Base-by-base conservation (phyloP, 2,113 vertebrate genomes). In the Sisor rabdophorus region DNA sequence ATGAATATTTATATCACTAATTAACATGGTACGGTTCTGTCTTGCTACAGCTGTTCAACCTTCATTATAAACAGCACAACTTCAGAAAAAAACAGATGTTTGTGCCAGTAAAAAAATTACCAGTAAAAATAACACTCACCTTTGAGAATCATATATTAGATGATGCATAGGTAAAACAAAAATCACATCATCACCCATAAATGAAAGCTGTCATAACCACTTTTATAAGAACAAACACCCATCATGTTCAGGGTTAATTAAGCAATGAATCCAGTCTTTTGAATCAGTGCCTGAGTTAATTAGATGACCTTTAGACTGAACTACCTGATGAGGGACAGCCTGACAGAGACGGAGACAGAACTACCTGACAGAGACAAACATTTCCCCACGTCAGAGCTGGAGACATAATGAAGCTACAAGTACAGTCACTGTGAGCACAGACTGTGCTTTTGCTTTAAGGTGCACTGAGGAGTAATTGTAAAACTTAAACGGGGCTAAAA, bases 251-350 rank as follows among this genome's bases (percentile, higher is more conserved):
- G 44, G 58, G 76, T 81, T 83, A 81, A 80, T 78, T 81, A 68
- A 79, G 73, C 73, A 79, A 82, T 80, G 75, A 74, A 70, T 59
- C 67, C 50, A 24, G 56, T 82, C 80, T 75, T 78, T 80, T 80
- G 59, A 81, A 79, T 44, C 61, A 60, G 74, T 5, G 58, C 71
- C 72, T 44, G 74, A 81, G 77, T 72, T 83, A 81, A 84, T 82
- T 79, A 81, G 70, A 24, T 78, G 79, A 81, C 80, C 81, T 85
- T 81, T 55, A 68, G 63, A 55, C 71, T 22, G 56, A 78, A 55
- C 55, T 73, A 78, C 76, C 71, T 75, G 64, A 84, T 73, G 76
- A 77, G 65, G 69, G 53, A n/a, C n/a, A n/a, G n/a, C n/a, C 52
- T 71, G 69, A 55, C 69, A 55, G 52, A 54, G 69, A 71, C 52